Evolutionary conservation across 1,140 invertebrate species (phyloP).

Genomic region (Ditylenchus dipsaci): DNA sequence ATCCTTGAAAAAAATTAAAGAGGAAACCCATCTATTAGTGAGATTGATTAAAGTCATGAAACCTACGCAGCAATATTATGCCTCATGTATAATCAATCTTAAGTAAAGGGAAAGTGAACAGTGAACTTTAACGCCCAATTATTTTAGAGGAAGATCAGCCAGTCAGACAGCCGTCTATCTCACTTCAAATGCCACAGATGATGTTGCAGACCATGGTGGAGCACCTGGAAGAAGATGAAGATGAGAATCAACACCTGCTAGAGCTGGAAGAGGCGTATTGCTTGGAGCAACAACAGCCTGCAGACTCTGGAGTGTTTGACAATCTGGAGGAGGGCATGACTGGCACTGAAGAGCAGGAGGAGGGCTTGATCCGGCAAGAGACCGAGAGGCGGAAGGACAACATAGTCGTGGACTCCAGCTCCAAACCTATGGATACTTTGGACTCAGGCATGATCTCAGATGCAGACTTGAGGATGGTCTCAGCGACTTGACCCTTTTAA

Average conservation of each 20-base stretch:
- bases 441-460: slow-evolving; percentile 33
- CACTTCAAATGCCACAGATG: neutral
- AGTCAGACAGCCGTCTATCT: neutral
- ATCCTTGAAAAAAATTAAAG: too few species aligned
- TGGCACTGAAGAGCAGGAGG: neutral
- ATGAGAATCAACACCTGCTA: neutral
- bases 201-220: neutral
- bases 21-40: too few species aligned
- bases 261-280: neutral
- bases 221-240: neutral
- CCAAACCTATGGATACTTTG: neutral
- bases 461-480: slow-evolving; percentile 26
- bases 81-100: too few species aligned
- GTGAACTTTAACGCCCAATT: too few species aligned
- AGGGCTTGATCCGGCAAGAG: neutral
- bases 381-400: neutral
- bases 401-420: neutral
- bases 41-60: too few species aligned
- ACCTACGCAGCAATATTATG: too few species aligned
- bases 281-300: neutral
- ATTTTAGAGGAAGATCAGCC: neutral
- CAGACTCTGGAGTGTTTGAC: neutral
- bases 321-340: slow-evolving; percentile 6
- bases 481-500: slow-evolving; percentile 20
- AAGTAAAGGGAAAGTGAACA: too few species aligned